Evolutionary conservation across 2,797 vertebrate genomes (phyloP).

Genomic region (Chelon labrosus): DNA sequence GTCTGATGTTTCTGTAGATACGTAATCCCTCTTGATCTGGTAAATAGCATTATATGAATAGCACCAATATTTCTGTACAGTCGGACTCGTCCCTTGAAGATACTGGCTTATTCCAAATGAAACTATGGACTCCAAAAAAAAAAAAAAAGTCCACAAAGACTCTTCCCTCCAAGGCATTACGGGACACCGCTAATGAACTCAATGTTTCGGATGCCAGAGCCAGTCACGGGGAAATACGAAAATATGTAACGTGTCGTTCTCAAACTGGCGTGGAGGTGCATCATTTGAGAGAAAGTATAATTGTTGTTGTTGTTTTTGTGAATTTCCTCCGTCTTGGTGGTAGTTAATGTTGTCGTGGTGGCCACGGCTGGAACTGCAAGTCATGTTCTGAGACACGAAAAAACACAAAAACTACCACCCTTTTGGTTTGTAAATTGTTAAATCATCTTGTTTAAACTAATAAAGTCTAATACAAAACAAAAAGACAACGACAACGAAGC

Average conservation of each 20-base stretch:
- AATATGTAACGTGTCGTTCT: not conserved
- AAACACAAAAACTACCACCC: too few relatives aligned
- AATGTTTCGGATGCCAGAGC: too few relatives aligned
- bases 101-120: not conserved
- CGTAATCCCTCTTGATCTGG: conserved; percentile 18
- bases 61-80: conserved; percentile 9
- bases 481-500: too few relatives aligned
- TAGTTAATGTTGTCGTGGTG: not conserved
- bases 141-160: too few relatives aligned
- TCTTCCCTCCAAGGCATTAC: not conserved
- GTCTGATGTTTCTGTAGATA: conserved; percentile 23
- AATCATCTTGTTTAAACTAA: too few relatives aligned
- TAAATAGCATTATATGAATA: conserved; percentile 38
- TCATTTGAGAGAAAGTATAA: not conserved
- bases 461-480: too few relatives aligned
- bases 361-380: conserved; percentile 20
- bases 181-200: not conserved
- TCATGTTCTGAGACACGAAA: not conserved
- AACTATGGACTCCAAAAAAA: not conserved
- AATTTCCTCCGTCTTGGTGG: too few relatives aligned
- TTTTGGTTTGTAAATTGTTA: too few relatives aligned
- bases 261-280: too few relatives aligned
- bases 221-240: not conserved
- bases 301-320: not conserved
- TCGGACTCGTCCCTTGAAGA: conserved; percentile 11